Evolutionary conservation across 2,888 invertebrate species (phyloP), one percentile per base, ranked within the genome.

Genomic region (Dynastes hyllus): DNA sequence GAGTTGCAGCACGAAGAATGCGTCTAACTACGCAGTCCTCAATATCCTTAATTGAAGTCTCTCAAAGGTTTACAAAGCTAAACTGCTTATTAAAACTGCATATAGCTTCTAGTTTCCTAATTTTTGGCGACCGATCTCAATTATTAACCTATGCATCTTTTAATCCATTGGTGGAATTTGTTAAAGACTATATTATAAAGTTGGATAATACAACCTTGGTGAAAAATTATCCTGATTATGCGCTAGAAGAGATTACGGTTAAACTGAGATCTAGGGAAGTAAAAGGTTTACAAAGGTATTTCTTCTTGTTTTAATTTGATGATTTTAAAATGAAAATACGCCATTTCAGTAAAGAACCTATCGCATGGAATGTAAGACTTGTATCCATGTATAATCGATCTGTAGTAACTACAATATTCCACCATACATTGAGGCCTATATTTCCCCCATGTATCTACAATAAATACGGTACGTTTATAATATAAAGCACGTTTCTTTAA

Each of bases 341-440:
- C 29, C 9, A 11, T 81, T 80, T 51, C 63, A 81, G 81, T 27
- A 78, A 58, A 55, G 76, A 32, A 27, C 79, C 79, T 51, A 58
- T 66, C 5, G 76, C 77, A 8, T 82, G 80, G 81, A 79, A 79
- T 40, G 53, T 82, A 5, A 78, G 65, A 66, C 53, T 81, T 45
- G 51, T 16, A 27, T 79, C 81, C 29, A 50, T n/a, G 16, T 29
- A 29, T 11, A 77, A 76, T 51, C 69, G 55, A 73, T 83, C 82
- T 53, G 78, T 81, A 8, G 81, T 85, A 32, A 65, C 79, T 32
- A 83, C 84, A 40, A 78, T 83, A 9, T 84, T 82, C 80, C 88
- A 90, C 1, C 90, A 89, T 81, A 90, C 91, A 2, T 91, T 91
- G 61, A 90, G 87, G 51, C 88, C 91, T 0, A 88, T 91, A 0